phyloP scores from a whole-genome alignment of 2,888 invertebrate genomes.

The Agapostemon virescens region DNA sequence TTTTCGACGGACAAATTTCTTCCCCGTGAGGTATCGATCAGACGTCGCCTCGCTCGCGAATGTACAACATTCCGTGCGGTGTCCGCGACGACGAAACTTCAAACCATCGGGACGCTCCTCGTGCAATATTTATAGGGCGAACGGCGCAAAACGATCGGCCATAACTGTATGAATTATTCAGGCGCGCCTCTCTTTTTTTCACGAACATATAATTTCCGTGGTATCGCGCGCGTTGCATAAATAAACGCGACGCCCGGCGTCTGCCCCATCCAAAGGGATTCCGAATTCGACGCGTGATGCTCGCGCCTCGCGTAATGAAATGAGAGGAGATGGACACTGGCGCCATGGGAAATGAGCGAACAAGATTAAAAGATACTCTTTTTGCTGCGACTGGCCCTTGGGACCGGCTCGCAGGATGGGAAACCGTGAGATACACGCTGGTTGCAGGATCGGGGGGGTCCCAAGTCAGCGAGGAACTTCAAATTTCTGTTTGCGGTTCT shows the following conservation, averaged over 20 bases:
- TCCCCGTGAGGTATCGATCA: constrained; percentile 4
- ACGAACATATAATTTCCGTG: constrained; percentile 18
- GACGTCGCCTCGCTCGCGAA: neutral
- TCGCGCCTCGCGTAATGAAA: neutral
- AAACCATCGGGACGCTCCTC: too few species aligned
- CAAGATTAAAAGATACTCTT: neutral
- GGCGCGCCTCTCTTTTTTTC: constrained; percentile 14
- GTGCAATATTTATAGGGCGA: constrained; percentile 19
- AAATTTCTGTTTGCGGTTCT: neutral
- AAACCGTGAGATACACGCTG: neutral
- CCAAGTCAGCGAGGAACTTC: neutral
- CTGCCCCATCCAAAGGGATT: neutral
- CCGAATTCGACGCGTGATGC: neutral
- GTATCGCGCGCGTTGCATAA: constrained; percentile 19
- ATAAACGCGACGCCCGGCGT: constrained; percentile 32
- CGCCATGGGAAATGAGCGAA: neutral
- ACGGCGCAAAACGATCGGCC: constrained; percentile 8
- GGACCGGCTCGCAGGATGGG: neutral
- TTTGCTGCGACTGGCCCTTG: neutral
- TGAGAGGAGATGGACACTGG: neutral
- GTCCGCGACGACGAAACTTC: neutral
- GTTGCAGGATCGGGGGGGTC: neutral
- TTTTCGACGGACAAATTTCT: neutral
- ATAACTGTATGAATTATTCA: constrained; percentile 45
- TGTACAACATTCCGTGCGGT: constrained; percentile 10